Evolutionary conservation across 2,797 vertebrate genomes (phyloP).

Genomic region (Diplodus puntazzo): DNA sequence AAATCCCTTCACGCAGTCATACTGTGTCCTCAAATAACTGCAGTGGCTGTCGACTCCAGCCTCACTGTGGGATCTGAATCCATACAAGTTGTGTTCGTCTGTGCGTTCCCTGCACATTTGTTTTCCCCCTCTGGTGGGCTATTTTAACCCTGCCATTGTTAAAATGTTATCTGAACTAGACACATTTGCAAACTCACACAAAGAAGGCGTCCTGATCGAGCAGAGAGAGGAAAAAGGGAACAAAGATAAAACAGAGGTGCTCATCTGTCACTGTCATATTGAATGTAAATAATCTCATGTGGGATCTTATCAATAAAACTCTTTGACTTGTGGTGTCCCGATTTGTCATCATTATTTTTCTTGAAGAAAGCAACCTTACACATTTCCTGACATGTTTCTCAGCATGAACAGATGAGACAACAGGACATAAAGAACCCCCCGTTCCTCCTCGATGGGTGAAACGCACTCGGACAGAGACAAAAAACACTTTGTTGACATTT

Average conservation of each 20-base stretch:
- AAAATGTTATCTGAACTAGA: constrained; percentile 71
- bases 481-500: too few relatives aligned
- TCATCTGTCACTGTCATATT: constrained; percentile 61
- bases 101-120: constrained; percentile 28
- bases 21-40: constrained; percentile 24
- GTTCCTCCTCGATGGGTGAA: background rate
- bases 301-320: constrained; percentile 64
- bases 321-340: constrained; percentile 31
- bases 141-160: constrained; percentile 74
- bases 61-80: constrained; percentile 33
- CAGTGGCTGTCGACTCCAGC: constrained; percentile 17
- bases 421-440: background rate
- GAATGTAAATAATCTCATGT: constrained; percentile 69
- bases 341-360: constrained; percentile 17
- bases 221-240: constrained; percentile 64
- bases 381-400: too few relatives aligned
- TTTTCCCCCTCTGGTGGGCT: constrained; percentile 53
- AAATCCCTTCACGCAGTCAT: background rate
- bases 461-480: background rate
- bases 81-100: constrained; percentile 17
- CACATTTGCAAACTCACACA: constrained; percentile 60
- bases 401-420: too few relatives aligned
- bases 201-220: constrained; percentile 42
- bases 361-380: too few relatives aligned
- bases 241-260: constrained; percentile 54